These are phyloP conservation scores for Rhegmatorhina hoffmannsi DNA, from an alignment of 2,113 vertebrate species.

Conservation along the genomic window DNA sequence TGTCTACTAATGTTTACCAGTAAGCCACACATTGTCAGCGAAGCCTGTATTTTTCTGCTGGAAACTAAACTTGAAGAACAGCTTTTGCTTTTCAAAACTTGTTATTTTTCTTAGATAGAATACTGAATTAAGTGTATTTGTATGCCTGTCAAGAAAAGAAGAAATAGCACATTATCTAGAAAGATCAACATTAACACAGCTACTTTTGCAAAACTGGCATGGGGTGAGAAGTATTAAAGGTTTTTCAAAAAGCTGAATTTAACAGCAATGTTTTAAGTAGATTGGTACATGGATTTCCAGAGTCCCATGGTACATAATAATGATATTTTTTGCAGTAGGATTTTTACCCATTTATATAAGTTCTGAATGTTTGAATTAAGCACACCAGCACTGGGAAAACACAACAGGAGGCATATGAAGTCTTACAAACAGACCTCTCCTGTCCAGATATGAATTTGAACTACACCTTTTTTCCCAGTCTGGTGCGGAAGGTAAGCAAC, in stretches of 20 bases:
- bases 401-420: neutral
- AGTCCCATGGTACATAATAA: neutral
- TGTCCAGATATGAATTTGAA: neutral
- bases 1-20: neutral
- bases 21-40: neutral
- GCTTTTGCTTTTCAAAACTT: neutral
- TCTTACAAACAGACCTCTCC: neutral
- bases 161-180: neutral
- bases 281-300: slow-evolving; percentile 11
- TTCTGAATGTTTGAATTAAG: slow-evolving; percentile 6
- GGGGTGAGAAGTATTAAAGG: neutral
- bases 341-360: neutral
- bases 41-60: neutral
- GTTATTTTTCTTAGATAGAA: neutral
- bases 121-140: neutral
- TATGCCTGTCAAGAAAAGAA: neutral
- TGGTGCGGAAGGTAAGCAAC: neutral
- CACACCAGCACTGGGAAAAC: neutral
- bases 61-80: neutral
- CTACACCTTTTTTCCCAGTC: neutral
- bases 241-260: slow-evolving; percentile 37
- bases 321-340: neutral
- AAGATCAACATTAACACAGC: neutral
- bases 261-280: neutral
- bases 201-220: neutral